Percentiles rank a stretch among this genome's conserved stretches.
phyloP scores from a whole-genome alignment of 2,797 vertebrate genomes.

The Chloroceryle amazona region DNA sequence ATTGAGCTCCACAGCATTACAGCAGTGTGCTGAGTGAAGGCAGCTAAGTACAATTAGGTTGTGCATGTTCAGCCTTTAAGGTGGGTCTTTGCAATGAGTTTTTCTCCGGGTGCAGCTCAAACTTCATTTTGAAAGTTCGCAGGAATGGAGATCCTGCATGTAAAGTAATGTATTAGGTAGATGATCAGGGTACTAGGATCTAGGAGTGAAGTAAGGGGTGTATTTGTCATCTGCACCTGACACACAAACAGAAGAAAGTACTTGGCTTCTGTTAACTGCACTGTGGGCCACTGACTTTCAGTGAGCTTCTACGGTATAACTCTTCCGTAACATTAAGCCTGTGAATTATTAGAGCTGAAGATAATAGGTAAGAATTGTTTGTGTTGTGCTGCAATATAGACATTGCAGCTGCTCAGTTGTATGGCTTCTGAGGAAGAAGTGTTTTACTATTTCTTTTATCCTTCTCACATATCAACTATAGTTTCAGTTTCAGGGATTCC shows the following conservation, averaged over 20 bases:
- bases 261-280: not conserved
- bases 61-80: not conserved
- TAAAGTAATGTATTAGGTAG: not conserved
- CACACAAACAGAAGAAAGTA: fast-evolving
- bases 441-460: not conserved
- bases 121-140: not conserved
- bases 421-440: not conserved
- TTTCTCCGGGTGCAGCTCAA: not conserved
- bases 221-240: not conserved
- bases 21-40: not conserved
- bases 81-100: not conserved
- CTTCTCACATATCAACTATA: not conserved
- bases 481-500: not conserved
- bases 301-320: not conserved
- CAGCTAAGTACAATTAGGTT: fast-evolving
- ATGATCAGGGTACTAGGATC: not conserved
- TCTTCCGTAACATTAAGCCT: not conserved
- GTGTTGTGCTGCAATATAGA: not conserved
- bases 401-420: not conserved
- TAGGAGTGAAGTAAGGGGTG: not conserved
- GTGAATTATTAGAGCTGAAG: not conserved
- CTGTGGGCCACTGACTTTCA: not conserved
- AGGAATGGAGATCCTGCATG: not conserved
- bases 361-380: not conserved
- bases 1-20: not conserved